Percentiles rank a stretch among this genome's conserved stretches.
These are phyloP conservation scores for Drosophila testacea DNA, from an alignment of 2,888 invertebrate species.

Conservation along the genomic window DNA sequence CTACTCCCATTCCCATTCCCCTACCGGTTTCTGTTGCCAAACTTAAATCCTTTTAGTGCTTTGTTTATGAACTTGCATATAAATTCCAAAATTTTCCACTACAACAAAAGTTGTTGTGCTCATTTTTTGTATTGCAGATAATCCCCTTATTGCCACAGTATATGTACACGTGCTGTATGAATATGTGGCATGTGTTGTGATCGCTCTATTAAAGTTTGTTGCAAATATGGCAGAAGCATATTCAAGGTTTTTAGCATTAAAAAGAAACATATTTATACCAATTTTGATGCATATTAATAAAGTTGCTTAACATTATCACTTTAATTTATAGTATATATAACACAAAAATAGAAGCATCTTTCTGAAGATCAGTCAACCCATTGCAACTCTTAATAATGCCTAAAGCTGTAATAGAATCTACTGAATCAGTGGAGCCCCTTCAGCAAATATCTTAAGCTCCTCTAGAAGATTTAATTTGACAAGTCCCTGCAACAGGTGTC, in stretches of 20 bases:
- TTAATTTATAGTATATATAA: too few relatives aligned
- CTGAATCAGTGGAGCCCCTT: too few relatives aligned
- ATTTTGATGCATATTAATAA: neutral
- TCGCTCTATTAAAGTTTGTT: conserved; percentile 46
- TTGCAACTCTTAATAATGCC: too few relatives aligned
- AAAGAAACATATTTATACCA: neutral
- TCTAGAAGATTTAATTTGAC: neutral
- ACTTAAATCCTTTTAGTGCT: conserved; percentile 80
- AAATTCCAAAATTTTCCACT: conserved; percentile 69
- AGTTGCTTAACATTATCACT: too few relatives aligned
- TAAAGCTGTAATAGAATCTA: neutral
- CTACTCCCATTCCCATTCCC: neutral
- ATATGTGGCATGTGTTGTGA: conserved; percentile 61
- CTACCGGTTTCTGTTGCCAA: conserved; percentile 33
- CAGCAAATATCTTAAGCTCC: neutral
- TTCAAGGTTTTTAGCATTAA: conserved; percentile 1
- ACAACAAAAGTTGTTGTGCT: conserved; percentile 54
- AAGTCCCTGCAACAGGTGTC: neutral
- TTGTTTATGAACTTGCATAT: conserved; percentile 80
- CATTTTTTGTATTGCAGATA: conserved; percentile 44
- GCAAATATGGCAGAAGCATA: conserved; percentile 39
- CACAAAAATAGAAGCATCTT: too few relatives aligned
- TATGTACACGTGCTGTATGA: conserved; percentile 14
- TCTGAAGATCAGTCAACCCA: too few relatives aligned
- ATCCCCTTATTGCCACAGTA: conserved; percentile 54